Evolutionary conservation across 2,797 vertebrate species (phyloP).

Genomic region (Peromyscus attwateri): DNA sequence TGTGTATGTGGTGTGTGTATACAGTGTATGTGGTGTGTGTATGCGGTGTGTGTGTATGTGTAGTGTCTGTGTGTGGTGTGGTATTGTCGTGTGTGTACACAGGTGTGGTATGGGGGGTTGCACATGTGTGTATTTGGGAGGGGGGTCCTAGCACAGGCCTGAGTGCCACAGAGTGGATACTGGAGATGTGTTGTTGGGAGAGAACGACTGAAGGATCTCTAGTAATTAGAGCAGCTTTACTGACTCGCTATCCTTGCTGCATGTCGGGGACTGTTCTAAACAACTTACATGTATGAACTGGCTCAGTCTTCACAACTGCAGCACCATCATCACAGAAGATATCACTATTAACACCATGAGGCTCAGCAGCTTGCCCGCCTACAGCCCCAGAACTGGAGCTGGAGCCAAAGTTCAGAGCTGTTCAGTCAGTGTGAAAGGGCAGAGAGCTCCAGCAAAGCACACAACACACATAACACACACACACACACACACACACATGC

Average conservation of each 20-base stretch:
- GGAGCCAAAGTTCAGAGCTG: neutral
- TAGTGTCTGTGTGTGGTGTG: neutral
- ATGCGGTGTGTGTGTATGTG: neutral
- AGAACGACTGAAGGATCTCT: neutral
- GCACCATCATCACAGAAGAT: neutral
- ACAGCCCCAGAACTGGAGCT: neutral
- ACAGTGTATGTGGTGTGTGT: neutral
- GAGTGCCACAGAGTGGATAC: neutral
- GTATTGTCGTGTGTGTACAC: neutral
- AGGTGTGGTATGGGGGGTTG: neutral
- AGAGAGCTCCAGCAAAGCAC: neutral
- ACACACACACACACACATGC: neutral
- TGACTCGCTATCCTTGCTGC: neutral
- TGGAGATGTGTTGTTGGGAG: neutral
- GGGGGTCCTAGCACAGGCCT: neutral
- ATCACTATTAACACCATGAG: neutral
- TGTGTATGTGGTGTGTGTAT: neutral
- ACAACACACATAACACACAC: no score
- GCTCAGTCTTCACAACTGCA: neutral
- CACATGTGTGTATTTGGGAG: neutral
- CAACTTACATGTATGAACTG: neutral
- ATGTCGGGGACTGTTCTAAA: slow-evolving; percentile 7
- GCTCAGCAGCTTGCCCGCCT: neutral
- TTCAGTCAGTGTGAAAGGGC: neutral
- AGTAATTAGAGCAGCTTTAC: slow-evolving; percentile 21